Evolutionary conservation across 2,888 invertebrate species (phyloP).

Genomic region (Phyllotreta striolata): DNA sequence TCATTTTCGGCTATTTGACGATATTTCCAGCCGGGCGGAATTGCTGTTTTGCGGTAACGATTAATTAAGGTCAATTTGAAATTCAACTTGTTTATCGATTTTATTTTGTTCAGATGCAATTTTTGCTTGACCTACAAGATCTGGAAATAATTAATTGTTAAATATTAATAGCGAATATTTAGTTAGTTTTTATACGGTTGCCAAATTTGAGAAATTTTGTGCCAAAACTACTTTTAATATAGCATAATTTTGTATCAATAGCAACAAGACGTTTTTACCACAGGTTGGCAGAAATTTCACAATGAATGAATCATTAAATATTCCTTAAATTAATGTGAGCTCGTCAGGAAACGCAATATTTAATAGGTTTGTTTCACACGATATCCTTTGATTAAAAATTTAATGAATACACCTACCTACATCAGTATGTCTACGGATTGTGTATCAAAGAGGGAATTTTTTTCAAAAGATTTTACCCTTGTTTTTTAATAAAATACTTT

Average conservation of each 20-base stretch:
- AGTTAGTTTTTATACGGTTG: conserved; percentile 16
- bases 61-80: no score
- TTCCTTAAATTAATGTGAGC: conserved; percentile 1
- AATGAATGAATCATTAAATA: not conserved
- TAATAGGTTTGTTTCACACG: not conserved
- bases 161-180: conserved; percentile 15
- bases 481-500: no score
- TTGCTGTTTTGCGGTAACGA: no score
- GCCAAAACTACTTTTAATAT: conserved; percentile 15
- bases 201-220: conserved; percentile 13
- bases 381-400: no score
- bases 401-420: no score
- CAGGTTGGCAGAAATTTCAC: conserved; percentile 12
- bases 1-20: no score
- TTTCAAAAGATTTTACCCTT: no score
- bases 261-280: conserved; percentile 1
- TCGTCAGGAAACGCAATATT: conserved; percentile 14
- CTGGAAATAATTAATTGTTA: conserved; percentile 10
- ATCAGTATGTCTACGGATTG: no score
- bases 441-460: no score
- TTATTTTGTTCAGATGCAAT: no score
- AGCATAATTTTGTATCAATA: conserved; percentile 8
- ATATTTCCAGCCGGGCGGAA: no score
- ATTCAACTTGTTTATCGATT: no score
- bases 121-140: conserved; percentile 5